phyloP scores from a whole-genome alignment of 2,113 vertebrate species.

The Ophthalmotilapia sp. region DNA sequence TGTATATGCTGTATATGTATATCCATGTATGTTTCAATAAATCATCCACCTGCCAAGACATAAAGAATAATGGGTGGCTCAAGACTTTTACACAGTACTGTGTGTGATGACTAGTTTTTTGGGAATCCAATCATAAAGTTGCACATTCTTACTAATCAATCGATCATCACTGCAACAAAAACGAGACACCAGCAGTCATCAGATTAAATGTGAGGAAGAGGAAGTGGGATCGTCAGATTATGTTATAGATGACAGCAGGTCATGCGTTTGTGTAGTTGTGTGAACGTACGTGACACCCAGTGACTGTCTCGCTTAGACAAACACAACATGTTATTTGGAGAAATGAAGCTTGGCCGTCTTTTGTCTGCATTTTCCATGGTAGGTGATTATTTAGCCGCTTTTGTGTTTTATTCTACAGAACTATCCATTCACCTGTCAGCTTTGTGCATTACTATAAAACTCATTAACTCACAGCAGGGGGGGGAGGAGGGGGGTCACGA shows the following conservation, averaged over 20 bases:
- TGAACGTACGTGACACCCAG: neutral
- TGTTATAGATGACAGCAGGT: neutral
- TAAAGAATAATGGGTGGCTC: neutral
- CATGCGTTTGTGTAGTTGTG: neutral
- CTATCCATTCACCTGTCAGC: conserved; percentile 12
- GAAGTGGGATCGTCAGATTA: neutral
- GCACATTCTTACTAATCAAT: fast-evolving
- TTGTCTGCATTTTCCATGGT: conserved; percentile 19
- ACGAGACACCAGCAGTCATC: neutral
- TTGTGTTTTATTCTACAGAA: conserved; percentile 27
- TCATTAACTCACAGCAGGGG: neutral
- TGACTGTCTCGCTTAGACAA: neutral
- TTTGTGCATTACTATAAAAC: neutral
- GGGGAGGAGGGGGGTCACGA: fast-evolving
- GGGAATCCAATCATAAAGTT: neutral
- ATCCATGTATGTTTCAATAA: neutral
- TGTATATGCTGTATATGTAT: neutral
- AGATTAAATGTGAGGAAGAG: neutral
- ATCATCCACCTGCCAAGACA: fast-evolving
- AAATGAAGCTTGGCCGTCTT: neutral
- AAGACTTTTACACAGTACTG: neutral
- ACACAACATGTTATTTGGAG: conserved; percentile 14
- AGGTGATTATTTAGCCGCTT: conserved; percentile 16
- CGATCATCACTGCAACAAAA: neutral
- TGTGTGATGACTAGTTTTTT: fast-evolving